Conservation (phyloP, 2,113 vertebrate species). For the Zosterops japonicus region DNA sequence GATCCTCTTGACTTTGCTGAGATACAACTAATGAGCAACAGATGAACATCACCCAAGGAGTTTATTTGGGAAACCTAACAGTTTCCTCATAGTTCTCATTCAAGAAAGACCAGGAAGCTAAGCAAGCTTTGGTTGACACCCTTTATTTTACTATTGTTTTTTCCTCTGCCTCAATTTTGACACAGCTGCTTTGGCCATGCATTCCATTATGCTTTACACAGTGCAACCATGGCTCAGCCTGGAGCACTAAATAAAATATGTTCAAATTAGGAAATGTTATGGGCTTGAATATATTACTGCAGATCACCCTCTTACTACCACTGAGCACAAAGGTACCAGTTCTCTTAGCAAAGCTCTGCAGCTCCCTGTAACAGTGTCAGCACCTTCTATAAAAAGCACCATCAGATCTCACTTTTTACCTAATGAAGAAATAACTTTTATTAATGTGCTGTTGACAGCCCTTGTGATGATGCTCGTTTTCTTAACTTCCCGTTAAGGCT, state of each 20-base stretch:
- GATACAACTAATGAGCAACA: neutral
- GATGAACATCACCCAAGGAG: slow-evolving; percentile 29
- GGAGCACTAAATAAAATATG: slow-evolving; percentile 56
- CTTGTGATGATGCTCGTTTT: neutral
- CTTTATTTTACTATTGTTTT: slow-evolving; percentile 54
- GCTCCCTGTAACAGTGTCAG: slow-evolving; percentile 10
- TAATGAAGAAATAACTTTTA: slow-evolving; percentile 60
- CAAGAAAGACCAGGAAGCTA: slow-evolving; percentile 50
- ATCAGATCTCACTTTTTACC: slow-evolving; percentile 45
- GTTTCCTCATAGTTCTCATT: slow-evolving; percentile 60
- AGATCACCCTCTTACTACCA: slow-evolving; percentile 40
- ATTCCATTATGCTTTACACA: slow-evolving; percentile 41
- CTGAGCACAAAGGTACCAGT: slow-evolving; percentile 53
- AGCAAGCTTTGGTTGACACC: slow-evolving; percentile 45
- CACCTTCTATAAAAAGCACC: slow-evolving; percentile 58
- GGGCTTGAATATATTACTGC: slow-evolving; percentile 11
- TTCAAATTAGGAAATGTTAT: slow-evolving; percentile 62
- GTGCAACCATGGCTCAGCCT: slow-evolving; percentile 42
- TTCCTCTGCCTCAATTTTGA: slow-evolving; percentile 27
- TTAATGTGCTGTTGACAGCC: slow-evolving; percentile 43
- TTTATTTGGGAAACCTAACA: slow-evolving; percentile 8
- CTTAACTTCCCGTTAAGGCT: slow-evolving; percentile 60
- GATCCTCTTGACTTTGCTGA: slow-evolving; percentile 1
- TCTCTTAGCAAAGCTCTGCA: slow-evolving; percentile 25
- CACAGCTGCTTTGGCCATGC: slow-evolving; percentile 10